Conservation (phyloP, 2,888 invertebrate genomes). For the Elmis aenea region DNA sequence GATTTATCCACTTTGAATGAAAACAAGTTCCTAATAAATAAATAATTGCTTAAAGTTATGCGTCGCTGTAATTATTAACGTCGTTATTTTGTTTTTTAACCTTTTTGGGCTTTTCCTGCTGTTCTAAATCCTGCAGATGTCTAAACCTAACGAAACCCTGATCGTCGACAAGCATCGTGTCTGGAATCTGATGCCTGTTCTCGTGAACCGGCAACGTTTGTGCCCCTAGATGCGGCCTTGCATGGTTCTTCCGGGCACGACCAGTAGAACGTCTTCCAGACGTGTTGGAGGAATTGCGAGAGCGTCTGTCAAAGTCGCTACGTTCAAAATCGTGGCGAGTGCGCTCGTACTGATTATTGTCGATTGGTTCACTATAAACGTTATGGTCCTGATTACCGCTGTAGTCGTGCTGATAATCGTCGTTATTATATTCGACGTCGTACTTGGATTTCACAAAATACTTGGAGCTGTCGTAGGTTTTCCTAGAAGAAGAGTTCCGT, state of each 20-base stretch:
- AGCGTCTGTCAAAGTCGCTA: conserved; percentile 49
- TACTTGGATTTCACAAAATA: conserved; percentile 43
- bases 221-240: conserved; percentile 50
- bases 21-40: too few species aligned
- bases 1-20: too few species aligned
- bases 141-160: conserved; percentile 85
- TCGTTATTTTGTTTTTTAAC: conserved; percentile 36
- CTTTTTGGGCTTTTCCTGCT: conserved; percentile 34
- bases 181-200: conserved; percentile 52
- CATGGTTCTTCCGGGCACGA: conserved; percentile 47
- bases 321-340: conserved; percentile 57
- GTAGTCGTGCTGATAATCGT: conserved; percentile 38
- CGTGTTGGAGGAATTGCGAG: conserved; percentile 43
- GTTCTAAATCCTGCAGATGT: conserved; percentile 44
- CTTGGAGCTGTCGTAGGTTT: conserved; percentile 41
- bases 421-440: conserved; percentile 40
- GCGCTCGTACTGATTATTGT: conserved; percentile 43
- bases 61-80: conserved; percentile 43
- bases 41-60: too few species aligned
- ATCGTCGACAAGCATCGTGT: conserved; percentile 83
- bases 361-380: conserved; percentile 45
- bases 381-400: conserved; percentile 51
- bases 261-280: conserved; percentile 43
- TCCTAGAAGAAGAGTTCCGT: conserved; percentile 33
- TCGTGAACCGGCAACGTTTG: conserved; percentile 54